These are phyloP conservation scores for Patella depressa DNA, from an alignment of 2,888 invertebrate genomes.

Conservation along the genomic window DNA sequence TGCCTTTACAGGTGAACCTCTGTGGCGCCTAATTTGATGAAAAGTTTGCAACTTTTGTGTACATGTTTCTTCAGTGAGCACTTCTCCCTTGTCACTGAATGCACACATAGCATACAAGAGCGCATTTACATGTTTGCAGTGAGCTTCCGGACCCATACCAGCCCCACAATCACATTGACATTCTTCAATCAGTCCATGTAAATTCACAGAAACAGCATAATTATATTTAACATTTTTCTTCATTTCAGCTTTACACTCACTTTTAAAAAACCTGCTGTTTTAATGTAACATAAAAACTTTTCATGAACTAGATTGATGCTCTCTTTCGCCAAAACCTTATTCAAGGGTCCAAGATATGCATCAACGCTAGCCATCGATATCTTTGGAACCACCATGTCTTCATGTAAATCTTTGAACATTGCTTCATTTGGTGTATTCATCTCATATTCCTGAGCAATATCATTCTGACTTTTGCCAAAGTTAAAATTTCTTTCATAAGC, in stretches of 20 bases:
- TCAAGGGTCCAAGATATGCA: background rate
- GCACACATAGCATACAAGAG: background rate
- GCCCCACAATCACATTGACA: conserved; percentile 14
- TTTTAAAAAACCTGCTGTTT: background rate
- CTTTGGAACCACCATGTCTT: no score
- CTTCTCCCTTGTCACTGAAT: background rate
- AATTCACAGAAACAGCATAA: background rate
- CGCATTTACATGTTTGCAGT: conserved; percentile 11
- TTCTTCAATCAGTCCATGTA: background rate
- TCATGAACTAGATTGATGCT: background rate
- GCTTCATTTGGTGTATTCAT: no score
- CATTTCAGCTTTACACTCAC: background rate
- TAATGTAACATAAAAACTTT: background rate
- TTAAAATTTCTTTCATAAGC: background rate
- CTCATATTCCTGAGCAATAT: no score
- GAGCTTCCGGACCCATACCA: conserved; percentile 10
- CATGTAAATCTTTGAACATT: no score
- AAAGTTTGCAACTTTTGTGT: conserved; percentile 1
- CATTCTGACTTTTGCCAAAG: background rate
- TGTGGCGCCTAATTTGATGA: background rate
- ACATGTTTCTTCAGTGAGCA: background rate
- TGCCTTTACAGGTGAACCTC: background rate
- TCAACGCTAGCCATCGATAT: background rate
- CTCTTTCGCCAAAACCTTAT: background rate
- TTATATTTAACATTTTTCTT: background rate